Evolutionary conservation across 2,113 vertebrate genomes (phyloP).

Genomic region (Puntigrus tetrazona): DNA sequence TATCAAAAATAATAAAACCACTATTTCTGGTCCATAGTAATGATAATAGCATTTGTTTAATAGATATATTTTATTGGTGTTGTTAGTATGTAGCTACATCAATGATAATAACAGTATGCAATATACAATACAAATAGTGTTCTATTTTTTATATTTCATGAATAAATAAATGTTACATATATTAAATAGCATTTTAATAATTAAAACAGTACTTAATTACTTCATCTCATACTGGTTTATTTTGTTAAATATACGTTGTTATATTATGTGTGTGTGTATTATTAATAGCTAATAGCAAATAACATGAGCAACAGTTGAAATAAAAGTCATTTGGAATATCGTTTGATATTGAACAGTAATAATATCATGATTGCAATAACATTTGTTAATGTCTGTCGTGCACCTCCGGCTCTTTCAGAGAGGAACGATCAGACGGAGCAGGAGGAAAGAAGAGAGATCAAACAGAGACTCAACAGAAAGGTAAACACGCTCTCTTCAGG

Average conservation of each 20-base stretch:
- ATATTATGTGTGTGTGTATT: not conserved
- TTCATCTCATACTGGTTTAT: not conserved
- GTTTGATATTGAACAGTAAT: not conserved
- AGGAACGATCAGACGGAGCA: conserved; percentile 97
- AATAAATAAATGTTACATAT: not conserved
- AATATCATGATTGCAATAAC: not conserved
- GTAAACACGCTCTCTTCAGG: conserved; percentile 66
- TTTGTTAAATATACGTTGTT: not conserved
- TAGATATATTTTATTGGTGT: not conserved
- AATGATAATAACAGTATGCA: not conserved
- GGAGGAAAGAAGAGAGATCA: conserved; percentile 96
- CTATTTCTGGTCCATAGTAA: not conserved
- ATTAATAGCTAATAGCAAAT: not conserved
- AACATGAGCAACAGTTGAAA: not conserved
- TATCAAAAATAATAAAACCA: not conserved
- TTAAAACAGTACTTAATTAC: not conserved
- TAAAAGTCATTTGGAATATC: not conserved
- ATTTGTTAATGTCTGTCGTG: too few species aligned
- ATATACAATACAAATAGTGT: not conserved
- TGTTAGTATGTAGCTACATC: not conserved
- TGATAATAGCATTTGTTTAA: not conserved
- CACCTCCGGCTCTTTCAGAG: conserved; percentile 80
- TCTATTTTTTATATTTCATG: too few species aligned
- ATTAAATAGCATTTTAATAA: not conserved
- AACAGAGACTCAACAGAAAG: conserved; percentile 96